Base-by-base conservation (phyloP, 1,140 invertebrate species). In the Formica exsecta region DNA sequence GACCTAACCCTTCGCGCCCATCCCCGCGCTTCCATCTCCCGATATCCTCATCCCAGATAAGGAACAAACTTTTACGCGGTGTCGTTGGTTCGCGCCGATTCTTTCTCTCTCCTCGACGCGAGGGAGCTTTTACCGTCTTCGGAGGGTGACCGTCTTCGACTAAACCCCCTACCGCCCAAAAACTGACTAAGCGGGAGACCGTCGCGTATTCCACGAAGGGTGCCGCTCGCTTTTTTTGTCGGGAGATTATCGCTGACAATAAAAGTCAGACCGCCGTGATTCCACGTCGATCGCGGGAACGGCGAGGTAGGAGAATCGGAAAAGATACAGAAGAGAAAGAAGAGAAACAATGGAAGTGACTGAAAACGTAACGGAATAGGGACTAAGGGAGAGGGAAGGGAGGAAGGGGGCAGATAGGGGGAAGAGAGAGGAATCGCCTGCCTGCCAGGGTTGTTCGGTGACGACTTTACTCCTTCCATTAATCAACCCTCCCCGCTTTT, bases 391-490 rank as follows among this genome's bases (percentile, higher is more conserved):
- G 3, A 4, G 32, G 1, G 32, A 32, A 32, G 32, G 32, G 25
- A n/a, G 19, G 29, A 19, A 51, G 66, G 59, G 64, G 62, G 32
- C 7, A 32, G 8, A 32, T 41, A 7, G 38, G 48, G 48, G 25
- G 25, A 29, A 36, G 48, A 70, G 59, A 66, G 85, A 86, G 80
- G 85, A 65, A 79, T 86, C 87, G 79, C 70, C 80, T 22, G 86
- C 88, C 61, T 87, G 75, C 32, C 86, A 71, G 80, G 73, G 84
- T 91, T 90, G 88, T 91, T 93, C 85, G 87, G 90, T 92, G 93
- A 92, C 92, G 90, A 93, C 92, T 92, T 92, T 92, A 92, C 92
- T 92, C 89, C 88, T 91, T 91, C 90, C 93, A 94, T 94, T 93
- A 94, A 94, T 94, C 93, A 94, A 94, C 81, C 91, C 90, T 92